phyloP scores from a whole-genome alignment of 2,797 vertebrate species.

The Pteronotus mesoamericanus region DNA sequence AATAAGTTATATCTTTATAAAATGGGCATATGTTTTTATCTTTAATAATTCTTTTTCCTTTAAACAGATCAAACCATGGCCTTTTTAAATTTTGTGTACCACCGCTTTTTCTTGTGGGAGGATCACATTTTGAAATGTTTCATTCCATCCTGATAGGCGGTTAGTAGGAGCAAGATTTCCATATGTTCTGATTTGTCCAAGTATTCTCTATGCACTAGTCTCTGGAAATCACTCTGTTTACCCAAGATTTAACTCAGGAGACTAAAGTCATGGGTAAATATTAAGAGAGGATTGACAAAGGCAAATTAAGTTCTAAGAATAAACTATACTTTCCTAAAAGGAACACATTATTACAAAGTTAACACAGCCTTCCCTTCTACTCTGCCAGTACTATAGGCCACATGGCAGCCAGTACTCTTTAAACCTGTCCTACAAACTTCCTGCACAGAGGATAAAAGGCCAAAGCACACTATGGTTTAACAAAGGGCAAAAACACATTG shows the following conservation, averaged over 20 bases:
- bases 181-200: background rate
- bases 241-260: conserved; percentile 56
- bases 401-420: background rate
- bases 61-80: background rate
- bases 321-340: background rate
- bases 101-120: background rate
- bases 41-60: background rate
- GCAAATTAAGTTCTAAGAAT: conserved; percentile 42
- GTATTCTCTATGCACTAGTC: conserved; percentile 1
- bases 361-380: background rate
- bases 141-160: background rate
- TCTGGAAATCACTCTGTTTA: conserved; percentile 57
- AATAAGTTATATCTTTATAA: background rate
- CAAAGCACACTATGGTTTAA: background rate
- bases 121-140: background rate
- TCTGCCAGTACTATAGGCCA: background rate
- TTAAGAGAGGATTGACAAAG: conserved; percentile 45
- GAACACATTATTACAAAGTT: conserved; percentile 23
- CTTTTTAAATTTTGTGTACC: conserved; percentile 24
- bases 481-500: background rate
- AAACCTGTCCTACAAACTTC: background rate
- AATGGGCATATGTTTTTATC: background rate
- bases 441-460: background rate
- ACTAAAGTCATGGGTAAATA: conserved; percentile 55
- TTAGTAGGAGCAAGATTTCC: background rate